These are phyloP conservation scores for Cheirogaleus medius DNA, from an alignment of 2,113 vertebrate genomes.

Conservation along the genomic window DNA sequence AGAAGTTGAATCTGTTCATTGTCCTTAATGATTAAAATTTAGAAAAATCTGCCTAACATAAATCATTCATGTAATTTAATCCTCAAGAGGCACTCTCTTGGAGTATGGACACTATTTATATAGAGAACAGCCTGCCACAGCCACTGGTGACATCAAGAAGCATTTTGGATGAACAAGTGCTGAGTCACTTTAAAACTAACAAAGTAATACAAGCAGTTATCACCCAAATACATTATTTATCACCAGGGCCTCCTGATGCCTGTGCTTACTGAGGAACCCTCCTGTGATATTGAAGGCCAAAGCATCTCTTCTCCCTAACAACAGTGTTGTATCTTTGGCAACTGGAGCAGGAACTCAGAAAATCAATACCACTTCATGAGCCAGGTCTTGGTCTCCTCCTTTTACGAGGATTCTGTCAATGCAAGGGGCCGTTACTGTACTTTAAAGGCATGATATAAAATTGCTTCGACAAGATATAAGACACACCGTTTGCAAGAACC, in stretches of 20 bases:
- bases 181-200: constrained; percentile 86
- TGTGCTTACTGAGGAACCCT: constrained; percentile 87
- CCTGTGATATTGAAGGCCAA: constrained; percentile 89
- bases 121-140: constrained; percentile 45
- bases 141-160: constrained; percentile 68
- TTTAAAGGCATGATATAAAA: constrained; percentile 91
- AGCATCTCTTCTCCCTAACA: constrained; percentile 86
- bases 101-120: background rate
- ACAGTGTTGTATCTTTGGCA: constrained; percentile 88
- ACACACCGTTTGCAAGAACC: constrained; percentile 89
- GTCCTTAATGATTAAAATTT: constrained; percentile 68
- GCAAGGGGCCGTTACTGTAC: constrained; percentile 90
- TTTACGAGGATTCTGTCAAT: constrained; percentile 91
- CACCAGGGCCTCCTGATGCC: constrained; percentile 79
- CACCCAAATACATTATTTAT: constrained; percentile 88
- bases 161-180: constrained; percentile 75
- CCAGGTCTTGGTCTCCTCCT: constrained; percentile 87
- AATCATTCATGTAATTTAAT: constrained; percentile 63
- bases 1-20: constrained; percentile 8
- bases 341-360: constrained; percentile 87
- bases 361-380: constrained; percentile 91
- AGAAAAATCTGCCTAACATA: constrained; percentile 59
- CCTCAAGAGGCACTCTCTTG: background rate
- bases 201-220: constrained; percentile 85
- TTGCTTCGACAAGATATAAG: constrained; percentile 90